Conservation (phyloP, 2,888 invertebrate species). For the Sycophila texana region DNA sequence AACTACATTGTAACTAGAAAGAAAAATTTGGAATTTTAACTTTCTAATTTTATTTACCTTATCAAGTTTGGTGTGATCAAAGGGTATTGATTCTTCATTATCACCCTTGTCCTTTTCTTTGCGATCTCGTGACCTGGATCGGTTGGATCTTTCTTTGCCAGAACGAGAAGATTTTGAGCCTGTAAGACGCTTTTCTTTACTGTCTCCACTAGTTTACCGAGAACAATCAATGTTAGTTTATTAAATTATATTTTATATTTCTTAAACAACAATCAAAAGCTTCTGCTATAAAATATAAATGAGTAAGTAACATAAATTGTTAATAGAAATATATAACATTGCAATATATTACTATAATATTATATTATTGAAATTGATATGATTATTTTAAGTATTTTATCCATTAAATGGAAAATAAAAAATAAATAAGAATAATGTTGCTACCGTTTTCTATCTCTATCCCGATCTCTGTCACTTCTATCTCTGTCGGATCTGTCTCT, state of each 20-base stretch:
- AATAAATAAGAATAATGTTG: constrained; percentile 53
- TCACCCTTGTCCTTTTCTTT: constrained; percentile 79
- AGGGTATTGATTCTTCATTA: constrained; percentile 78
- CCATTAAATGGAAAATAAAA: neutral
- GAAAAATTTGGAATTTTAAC: neutral
- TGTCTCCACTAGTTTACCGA: constrained; percentile 78
- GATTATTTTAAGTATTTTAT: neutral
- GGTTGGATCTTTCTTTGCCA: constrained; percentile 74
- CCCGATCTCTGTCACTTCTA: constrained; percentile 78
- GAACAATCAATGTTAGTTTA: constrained; percentile 63
- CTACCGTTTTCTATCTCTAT: constrained; percentile 77
- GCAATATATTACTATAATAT: neutral
- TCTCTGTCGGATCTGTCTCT: constrained; percentile 76
- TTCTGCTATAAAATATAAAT: constrained; percentile 1
- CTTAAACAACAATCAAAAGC: constrained; percentile 7
- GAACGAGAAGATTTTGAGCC: constrained; percentile 79
- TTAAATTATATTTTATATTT: constrained; percentile 21
- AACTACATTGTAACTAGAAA: neutral
- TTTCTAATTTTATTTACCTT: constrained; percentile 77
- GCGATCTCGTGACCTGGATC: constrained; percentile 80
- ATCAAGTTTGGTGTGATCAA: constrained; percentile 85
- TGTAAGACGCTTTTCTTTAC: constrained; percentile 80
- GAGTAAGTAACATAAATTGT: neutral
- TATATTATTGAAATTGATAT: neutral
- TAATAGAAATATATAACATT: neutral